Evolutionary conservation across 2,888 invertebrate species (phyloP), one percentile per base, ranked within the genome.

Genomic region (Drosophila mulleri): DNA sequence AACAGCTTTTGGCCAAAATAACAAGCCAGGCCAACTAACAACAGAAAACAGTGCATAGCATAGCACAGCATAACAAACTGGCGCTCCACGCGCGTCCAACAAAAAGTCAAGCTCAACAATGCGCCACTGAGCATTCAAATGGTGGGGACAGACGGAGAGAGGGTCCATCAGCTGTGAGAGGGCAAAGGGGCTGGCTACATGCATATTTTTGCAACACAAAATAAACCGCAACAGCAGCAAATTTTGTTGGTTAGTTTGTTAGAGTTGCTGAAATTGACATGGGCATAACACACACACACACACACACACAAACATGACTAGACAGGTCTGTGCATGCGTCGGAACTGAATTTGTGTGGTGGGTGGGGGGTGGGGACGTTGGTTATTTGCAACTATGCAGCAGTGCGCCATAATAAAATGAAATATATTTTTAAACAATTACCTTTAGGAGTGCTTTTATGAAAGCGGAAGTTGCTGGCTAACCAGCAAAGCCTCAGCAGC

Each of bases 1-100:
- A 89, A 84, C 84, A 84, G 89, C 84, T 84, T 84, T 89, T 89
- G 89, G 84, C 87, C 75, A 89, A 88, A 89, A 89, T 89, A 84
- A 84, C 89, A 89, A 84, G 84, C 77, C 87, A 64, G 77, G 61
- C 68, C 66, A 79, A 69, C 83, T 81, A 64, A 66, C 62, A 61
- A 54, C 41, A 54, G 39, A 54, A 41, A 54, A 54, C 54, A 67
- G 56, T 41, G 54, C 52, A 70, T 42, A 58, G 54, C 52, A 70
- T 42, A 58, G 50, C 74, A 65, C 20, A 66, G 59, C 61, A 57
- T 61, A 62, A 52, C 72, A 72, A 83, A 73, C 72, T 68, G 3
- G 58, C 70, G 78, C 85, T 85, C 80, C 74, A 50, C 53, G 63
- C 69, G 59, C 66, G 70, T 62, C 73, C 72, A 78, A 71, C 89